phyloP scores from a whole-genome alignment of 2,797 vertebrate genomes.

The Crocodylus rhombifer region DNA sequence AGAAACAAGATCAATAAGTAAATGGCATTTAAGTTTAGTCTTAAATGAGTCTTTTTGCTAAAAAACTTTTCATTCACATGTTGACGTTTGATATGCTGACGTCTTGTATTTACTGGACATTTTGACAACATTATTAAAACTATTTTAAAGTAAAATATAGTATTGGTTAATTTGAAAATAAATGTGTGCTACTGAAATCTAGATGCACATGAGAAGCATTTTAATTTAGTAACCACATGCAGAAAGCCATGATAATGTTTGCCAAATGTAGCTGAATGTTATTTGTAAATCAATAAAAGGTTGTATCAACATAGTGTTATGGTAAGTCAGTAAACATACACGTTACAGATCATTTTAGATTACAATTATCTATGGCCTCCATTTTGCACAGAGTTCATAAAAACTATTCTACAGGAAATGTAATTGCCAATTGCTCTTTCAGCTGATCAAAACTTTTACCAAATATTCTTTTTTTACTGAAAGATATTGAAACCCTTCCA shows the following conservation, averaged over 20 bases:
- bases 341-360: background rate
- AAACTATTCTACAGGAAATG: background rate
- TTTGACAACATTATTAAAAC: background rate
- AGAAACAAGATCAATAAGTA: background rate
- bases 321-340: conserved; percentile 25
- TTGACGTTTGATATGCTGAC: background rate
- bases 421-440: background rate
- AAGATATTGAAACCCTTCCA: background rate
- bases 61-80: background rate
- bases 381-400: conserved; percentile 73
- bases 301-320: conserved; percentile 4
- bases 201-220: conserved; percentile 36
- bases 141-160: background rate
- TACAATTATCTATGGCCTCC: conserved; percentile 33
- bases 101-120: background rate
- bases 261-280: conserved; percentile 50
- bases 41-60: background rate
- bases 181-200: conserved; percentile 1
- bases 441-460: background rate
- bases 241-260: conserved; percentile 47
- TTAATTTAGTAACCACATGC: conserved; percentile 60
- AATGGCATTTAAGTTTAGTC: background rate
- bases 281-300: conserved; percentile 43
- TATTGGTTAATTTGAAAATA: background rate
- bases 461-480: background rate